A percentile compares a stretch with the other conserved stretches of the same genome.
These are phyloP conservation scores for Aspidiotus destructor DNA, from an alignment of 2,888 invertebrate genomes.

Conservation along the genomic window DNA sequence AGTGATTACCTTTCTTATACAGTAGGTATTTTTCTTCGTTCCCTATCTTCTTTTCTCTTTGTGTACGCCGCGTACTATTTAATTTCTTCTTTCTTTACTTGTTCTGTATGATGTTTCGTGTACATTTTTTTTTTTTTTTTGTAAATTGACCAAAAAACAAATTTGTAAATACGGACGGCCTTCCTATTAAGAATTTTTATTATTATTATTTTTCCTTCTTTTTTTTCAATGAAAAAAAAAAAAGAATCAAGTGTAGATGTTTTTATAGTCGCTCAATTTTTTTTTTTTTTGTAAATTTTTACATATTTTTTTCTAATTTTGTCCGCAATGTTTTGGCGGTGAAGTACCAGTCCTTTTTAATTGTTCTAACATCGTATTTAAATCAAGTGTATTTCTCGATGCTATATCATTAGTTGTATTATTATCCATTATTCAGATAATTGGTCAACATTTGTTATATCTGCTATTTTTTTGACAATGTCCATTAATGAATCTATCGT, in stretches of 20 bases:
- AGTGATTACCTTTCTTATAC: slow-evolving; percentile 25
- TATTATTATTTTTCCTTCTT: background rate
- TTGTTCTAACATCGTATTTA: too few species aligned
- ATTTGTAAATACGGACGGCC: slow-evolving; percentile 20
- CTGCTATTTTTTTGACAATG: too few species aligned
- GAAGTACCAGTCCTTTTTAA: too few species aligned
- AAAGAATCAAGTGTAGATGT: background rate
- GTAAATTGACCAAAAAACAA: slow-evolving; percentile 17
- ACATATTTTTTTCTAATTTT: too few species aligned
- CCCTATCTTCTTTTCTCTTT: slow-evolving; percentile 14
- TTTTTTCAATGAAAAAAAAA: background rate
- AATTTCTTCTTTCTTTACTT: background rate
- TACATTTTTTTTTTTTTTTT: slow-evolving; percentile 11
- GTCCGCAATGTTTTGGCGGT: too few species aligned
- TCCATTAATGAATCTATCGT: too few species aligned
- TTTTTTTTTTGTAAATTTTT: background rate
- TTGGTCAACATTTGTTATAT: too few species aligned
- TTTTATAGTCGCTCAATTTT: background rate
- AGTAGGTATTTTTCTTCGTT: slow-evolving; percentile 8
- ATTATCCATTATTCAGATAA: too few species aligned
- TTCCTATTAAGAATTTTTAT: slow-evolving; percentile 11
- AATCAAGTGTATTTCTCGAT: too few species aligned
- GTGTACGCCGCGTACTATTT: background rate
- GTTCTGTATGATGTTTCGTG: background rate
- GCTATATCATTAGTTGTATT: too few species aligned